These are phyloP conservation scores for Leptocoma aspasia DNA, from an alignment of 2,113 vertebrate species.

Conservation along the genomic window DNA sequence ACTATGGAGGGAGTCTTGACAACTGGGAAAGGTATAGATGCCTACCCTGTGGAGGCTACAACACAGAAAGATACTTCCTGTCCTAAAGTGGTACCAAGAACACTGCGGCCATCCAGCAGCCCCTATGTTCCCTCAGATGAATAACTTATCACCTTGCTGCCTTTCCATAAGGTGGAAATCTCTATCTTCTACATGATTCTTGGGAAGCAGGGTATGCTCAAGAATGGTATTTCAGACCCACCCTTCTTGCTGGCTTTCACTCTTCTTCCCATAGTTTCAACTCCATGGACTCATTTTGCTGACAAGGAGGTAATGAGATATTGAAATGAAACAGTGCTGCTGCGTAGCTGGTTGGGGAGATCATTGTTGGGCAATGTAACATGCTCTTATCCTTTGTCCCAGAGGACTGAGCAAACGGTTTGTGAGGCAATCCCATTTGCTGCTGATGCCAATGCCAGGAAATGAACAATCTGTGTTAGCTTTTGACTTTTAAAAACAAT, in stretches of 20 bases:
- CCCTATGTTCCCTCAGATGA: neutral
- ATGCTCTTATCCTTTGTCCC: constrained; percentile 53
- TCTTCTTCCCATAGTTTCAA: neutral
- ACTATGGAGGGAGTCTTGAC: neutral
- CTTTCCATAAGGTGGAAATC: neutral
- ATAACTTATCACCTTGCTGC: neutral
- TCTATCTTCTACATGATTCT: neutral
- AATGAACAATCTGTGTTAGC: constrained; percentile 57
- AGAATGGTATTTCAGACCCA: neutral
- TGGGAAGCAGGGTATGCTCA: neutral
- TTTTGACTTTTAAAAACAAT: constrained; percentile 62
- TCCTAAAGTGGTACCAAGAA: neutral
- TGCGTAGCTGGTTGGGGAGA: constrained; percentile 22
- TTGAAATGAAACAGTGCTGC: constrained; percentile 18
- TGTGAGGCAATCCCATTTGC: constrained; percentile 52
- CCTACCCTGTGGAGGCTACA: neutral
- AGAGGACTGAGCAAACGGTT: constrained; percentile 41
- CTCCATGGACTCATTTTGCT: neutral
- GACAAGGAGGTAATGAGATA: constrained; percentile 26
- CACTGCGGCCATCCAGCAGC: neutral
- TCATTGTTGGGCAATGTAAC: constrained; percentile 46
- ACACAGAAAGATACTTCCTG: neutral
- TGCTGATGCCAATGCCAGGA: constrained; percentile 58
- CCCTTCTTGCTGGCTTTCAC: neutral
- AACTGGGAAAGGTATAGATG: neutral